Conservation (phyloP, 2,113 vertebrate species). For the Laterallus jamaicensis region DNA sequence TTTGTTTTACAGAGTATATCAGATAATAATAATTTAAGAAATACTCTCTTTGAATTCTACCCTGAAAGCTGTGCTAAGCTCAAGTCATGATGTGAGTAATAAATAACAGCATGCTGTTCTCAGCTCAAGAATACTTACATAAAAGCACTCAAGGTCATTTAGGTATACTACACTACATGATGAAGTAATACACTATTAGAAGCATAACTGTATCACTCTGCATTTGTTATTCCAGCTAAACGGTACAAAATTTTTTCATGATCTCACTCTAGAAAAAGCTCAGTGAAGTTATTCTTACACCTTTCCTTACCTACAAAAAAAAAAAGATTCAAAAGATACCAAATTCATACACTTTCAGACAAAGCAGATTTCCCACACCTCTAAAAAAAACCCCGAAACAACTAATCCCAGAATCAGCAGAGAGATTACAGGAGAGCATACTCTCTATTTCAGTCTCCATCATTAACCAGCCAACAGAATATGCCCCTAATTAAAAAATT, state of each 20-base stretch:
- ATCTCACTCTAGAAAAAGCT: not conserved
- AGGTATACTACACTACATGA: not conserved
- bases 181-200: not conserved
- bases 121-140: not conserved
- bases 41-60: not conserved
- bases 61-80: not conserved
- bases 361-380: not conserved
- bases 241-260: not conserved
- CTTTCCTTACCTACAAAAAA: no score
- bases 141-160: not conserved
- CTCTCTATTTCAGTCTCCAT: accelerated
- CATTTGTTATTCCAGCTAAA: not conserved
- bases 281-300: not conserved
- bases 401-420: not conserved
- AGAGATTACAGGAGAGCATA: not conserved
- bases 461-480: not conserved
- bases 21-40: no score
- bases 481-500: not conserved
- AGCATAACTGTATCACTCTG: not conserved
- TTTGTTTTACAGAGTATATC: not conserved
- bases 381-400: not conserved
- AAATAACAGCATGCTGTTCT: not conserved
- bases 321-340: not conserved
- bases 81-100: not conserved
- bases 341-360: not conserved